A percentile compares a stretch with the other conserved stretches of the same genome.
Conservation (phyloP, 2,888 invertebrate species). For the Hecatera dysodea region DNA sequence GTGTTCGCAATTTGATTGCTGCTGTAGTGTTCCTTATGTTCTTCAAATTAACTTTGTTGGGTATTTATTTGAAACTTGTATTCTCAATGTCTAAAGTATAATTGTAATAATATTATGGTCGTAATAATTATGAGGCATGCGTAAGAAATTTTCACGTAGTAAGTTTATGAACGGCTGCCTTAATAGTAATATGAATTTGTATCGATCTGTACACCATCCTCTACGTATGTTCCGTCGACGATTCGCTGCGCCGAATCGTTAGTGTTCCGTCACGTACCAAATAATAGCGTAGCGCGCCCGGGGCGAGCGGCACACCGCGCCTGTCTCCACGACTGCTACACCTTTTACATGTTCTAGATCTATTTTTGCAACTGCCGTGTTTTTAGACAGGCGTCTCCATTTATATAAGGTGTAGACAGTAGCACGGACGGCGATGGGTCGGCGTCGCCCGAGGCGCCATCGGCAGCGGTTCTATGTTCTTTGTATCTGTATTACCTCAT, state of each 20-base stretch:
- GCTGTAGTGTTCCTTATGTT: slow-evolving; percentile 90
- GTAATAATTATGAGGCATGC: slow-evolving; percentile 80
- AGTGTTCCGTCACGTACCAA: slow-evolving; percentile 83
- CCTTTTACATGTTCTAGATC: slow-evolving; percentile 62
- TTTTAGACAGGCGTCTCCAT: slow-evolving; percentile 57
- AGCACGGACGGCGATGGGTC: slow-evolving; percentile 43
- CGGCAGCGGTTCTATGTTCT: slow-evolving; percentile 74
- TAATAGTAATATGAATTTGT: slow-evolving; percentile 82
- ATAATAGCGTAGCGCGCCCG: slow-evolving; percentile 82
- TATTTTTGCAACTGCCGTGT: slow-evolving; percentile 63
- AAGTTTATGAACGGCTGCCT: slow-evolving; percentile 85
- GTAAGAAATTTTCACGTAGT: slow-evolving; percentile 78
- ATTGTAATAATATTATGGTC: slow-evolving; percentile 74
- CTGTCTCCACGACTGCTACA: slow-evolving; percentile 42
- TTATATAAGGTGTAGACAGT: slow-evolving; percentile 53
- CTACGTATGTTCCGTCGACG: slow-evolving; percentile 75
- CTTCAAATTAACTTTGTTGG: slow-evolving; percentile 85
- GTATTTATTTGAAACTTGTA: slow-evolving; percentile 88
- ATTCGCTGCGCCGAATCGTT: slow-evolving; percentile 64
- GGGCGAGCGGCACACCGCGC: slow-evolving; percentile 38
- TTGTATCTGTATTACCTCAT: slow-evolving; percentile 87
- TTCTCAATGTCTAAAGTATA: slow-evolving; percentile 79
- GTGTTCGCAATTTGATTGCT: slow-evolving; percentile 91
- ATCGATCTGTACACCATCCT: slow-evolving; percentile 80
- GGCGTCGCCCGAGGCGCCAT: slow-evolving; percentile 53